Evolutionary conservation across 2,797 vertebrate species (phyloP), one percentile per base, ranked within the genome.

Genomic region (Somateria mollissima): DNA sequence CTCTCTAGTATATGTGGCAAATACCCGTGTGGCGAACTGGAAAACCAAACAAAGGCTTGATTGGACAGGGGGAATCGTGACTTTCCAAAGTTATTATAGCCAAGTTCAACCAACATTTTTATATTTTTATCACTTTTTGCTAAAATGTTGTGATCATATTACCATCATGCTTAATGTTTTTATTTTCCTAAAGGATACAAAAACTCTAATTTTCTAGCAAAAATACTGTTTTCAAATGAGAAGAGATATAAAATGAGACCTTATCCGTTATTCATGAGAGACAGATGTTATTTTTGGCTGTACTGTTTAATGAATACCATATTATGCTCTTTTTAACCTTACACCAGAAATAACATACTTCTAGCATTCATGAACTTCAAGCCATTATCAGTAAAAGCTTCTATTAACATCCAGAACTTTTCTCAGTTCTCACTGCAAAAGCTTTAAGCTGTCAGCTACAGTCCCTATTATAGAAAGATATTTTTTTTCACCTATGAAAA

Each of bases 281-380:
- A 97, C 97, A 98, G 97, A 98, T 97, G 97, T 98, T 97, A 97
- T 97, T 98, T 98, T 97, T 98, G 96, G 96, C 98, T 97, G 72
- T 84, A 83, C 45, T 81, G 22, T 96, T 84, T 97, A 98, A 98
- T 97, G 92, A 96, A 96, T 97, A 97, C 95, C 97, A 97, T 90
- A 97, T 96, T 97, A 97, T 83, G 81, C 87, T 96, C 92, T 97
- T 97, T 97, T 96, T 91, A 97, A 97, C 95, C 78, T 89, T 94
- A 96, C 57, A 93, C 92, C 91, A 92, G 96, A 95, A 97, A 97
- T 93, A 97, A 97, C 81, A 92, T 86, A 95, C 78, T 93, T 96
- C 65, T 80, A 95, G 60, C 73, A 94, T 91, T 97, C 80, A 93
- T 84, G 93, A 92, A 95, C 96, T 96, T 95, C 89, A 96, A 97